Evolutionary conservation across 2,113 vertebrate species (phyloP).

Genomic region (Carassius carassius): DNA sequence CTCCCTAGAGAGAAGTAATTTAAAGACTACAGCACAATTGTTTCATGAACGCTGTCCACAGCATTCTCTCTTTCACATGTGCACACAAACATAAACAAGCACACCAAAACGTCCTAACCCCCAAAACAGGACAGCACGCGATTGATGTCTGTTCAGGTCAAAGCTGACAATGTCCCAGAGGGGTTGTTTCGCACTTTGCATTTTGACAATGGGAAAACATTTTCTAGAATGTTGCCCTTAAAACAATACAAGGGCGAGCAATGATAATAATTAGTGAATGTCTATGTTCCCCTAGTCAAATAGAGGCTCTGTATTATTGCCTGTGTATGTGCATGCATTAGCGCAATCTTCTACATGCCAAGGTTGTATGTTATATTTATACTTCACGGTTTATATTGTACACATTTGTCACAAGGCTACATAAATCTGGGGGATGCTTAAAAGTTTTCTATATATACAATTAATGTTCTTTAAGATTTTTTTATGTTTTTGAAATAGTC

Average conservation of each 20-base stretch:
- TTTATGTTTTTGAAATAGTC: background rate
- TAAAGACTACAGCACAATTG: conserved; percentile 47
- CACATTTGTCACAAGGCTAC: background rate
- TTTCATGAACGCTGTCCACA: conserved; percentile 20
- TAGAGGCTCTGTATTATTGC: background rate
- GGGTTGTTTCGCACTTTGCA: conserved; percentile 41
- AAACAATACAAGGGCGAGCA: background rate
- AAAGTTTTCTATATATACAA: background rate
- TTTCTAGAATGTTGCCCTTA: conserved; percentile 30
- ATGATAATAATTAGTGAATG: background rate
- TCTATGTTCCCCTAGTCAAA: background rate
- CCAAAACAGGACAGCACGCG: background rate
- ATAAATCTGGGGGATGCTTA: background rate
- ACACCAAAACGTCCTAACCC: conserved; percentile 1
- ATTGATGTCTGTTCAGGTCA: conserved; percentile 41
- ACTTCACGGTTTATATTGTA: background rate
- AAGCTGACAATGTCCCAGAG: conserved; percentile 22
- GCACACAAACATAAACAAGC: conserved; percentile 20
- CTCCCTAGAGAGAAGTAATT: conserved; percentile 49
- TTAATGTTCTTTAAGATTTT: background rate
- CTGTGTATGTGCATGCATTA: background rate
- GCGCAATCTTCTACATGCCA: background rate
- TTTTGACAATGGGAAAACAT: conserved; percentile 32
- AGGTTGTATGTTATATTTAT: background rate
- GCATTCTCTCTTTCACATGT: conserved; percentile 10